Evolutionary conservation across 2,113 vertebrate species (phyloP).

Genomic region (Anoplopoma fimbria): DNA sequence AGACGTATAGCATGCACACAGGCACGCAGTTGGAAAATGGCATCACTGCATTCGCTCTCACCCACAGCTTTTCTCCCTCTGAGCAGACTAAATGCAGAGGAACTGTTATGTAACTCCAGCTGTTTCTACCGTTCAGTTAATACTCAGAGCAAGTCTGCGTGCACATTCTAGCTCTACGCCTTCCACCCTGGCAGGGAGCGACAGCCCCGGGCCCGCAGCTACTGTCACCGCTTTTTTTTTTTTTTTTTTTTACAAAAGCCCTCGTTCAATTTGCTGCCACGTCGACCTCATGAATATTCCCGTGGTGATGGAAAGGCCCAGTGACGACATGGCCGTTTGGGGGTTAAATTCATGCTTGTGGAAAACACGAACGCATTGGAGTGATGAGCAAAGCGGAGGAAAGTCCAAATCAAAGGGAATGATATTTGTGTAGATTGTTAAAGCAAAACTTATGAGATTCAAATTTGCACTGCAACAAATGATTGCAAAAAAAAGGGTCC

Average conservation of each 20-base stretch:
- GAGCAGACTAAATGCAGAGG: slow-evolving; percentile 57
- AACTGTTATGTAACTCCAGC: slow-evolving; percentile 76
- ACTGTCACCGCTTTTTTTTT: slow-evolving; percentile 50
- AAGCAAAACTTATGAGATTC: not conserved
- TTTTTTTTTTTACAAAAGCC: slow-evolving; percentile 21
- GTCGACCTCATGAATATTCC: slow-evolving; percentile 57
- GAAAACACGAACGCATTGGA: not conserved
- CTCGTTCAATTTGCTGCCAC: slow-evolving; percentile 45
- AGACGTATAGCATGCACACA: slow-evolving; percentile 36
- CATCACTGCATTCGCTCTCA: slow-evolving; percentile 57
- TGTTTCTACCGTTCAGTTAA: slow-evolving; percentile 67
- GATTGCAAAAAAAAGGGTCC: not conserved
- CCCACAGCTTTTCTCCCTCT: slow-evolving; percentile 53
- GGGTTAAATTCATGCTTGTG: slow-evolving; percentile 5
- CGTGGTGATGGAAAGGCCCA: not conserved
- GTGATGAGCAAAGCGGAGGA: not conserved
- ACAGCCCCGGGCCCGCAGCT: slow-evolving; percentile 43
- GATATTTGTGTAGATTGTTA: not conserved
- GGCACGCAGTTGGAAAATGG: slow-evolving; percentile 25
- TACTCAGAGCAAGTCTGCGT: slow-evolving; percentile 52
- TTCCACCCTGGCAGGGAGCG: slow-evolving; percentile 50
- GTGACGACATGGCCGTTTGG: not conserved
- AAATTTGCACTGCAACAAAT: not conserved
- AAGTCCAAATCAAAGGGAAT: not conserved
- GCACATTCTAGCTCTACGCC: slow-evolving; percentile 40